Percentiles rank a stretch among this genome's conserved stretches.
Evolutionary conservation across 2,113 vertebrate species (phyloP).

Genomic region (Perca fluviatilis): DNA sequence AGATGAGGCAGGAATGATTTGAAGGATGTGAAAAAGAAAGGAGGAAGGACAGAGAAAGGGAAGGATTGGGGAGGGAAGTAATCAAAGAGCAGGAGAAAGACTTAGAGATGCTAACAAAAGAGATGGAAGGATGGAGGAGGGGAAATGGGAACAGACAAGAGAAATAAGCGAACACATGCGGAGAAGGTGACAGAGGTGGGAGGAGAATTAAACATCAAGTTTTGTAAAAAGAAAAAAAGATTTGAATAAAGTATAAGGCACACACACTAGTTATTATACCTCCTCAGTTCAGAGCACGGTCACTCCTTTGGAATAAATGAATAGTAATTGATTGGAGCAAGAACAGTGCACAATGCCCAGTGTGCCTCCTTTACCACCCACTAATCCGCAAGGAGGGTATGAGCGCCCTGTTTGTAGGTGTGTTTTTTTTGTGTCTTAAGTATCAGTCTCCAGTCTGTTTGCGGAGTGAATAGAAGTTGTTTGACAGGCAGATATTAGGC

Average conservation of each 20-base stretch:
- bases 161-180: conserved; percentile 53
- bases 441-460: conserved; percentile 73
- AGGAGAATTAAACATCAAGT: conserved; percentile 65
- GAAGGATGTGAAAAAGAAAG: conserved; percentile 18
- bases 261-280: conserved; percentile 62
- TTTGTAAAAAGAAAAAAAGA: conserved; percentile 61
- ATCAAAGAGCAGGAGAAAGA: conserved; percentile 49
- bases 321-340: conserved; percentile 82
- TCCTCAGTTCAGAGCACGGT: conserved; percentile 74
- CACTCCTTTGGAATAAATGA: conserved; percentile 79
- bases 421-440: conserved; percentile 77
- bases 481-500: conserved; percentile 83
- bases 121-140: conserved; percentile 31
- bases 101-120: conserved; percentile 53
- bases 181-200: conserved; percentile 59
- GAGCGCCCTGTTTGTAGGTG: conserved; percentile 66
- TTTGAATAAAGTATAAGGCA: conserved; percentile 65
- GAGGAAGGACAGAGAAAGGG: conserved; percentile 36
- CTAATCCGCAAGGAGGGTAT: conserved; percentile 64
- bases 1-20: conserved; percentile 20
- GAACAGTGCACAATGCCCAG: conserved; percentile 71
- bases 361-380: conserved; percentile 75
- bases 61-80: conserved; percentile 21
- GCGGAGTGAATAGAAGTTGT: conserved; percentile 72
- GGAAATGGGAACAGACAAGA: conserved; percentile 32